A percentile compares a stretch with the other conserved stretches of the same genome.
These are phyloP conservation scores for Tyto alba DNA, from an alignment of 2,113 vertebrate species.

Conservation along the genomic window DNA sequence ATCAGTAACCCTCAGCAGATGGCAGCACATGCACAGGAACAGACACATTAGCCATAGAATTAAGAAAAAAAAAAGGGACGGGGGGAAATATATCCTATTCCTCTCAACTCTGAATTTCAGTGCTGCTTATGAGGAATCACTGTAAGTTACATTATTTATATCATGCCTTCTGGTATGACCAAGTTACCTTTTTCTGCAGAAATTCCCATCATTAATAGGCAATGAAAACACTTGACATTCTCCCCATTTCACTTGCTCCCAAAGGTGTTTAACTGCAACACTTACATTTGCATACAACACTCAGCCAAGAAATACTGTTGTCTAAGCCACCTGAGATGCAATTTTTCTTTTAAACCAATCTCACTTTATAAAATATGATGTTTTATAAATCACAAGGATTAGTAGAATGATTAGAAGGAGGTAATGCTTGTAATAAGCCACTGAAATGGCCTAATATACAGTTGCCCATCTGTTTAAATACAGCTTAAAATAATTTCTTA, in stretches of 20 bases:
- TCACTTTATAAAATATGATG: not conserved
- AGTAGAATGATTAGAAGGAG: not conserved
- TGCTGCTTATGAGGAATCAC: not conserved
- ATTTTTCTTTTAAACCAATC: not conserved
- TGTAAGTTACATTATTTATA: not conserved
- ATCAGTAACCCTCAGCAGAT: not conserved
- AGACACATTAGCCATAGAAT: accelerated
- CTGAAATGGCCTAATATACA: not conserved
- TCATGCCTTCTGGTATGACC: not conserved
- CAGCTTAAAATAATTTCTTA: not conserved
- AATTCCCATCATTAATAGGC: not conserved
- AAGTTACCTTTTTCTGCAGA: not conserved
- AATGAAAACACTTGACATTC: not conserved
- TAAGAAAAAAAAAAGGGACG: not conserved
- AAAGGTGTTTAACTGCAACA: not conserved
- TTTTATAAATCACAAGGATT: not conserved
- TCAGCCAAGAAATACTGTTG: not conserved
- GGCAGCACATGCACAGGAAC: not conserved
- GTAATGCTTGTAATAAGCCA: not conserved
- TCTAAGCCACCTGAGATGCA: not conserved
- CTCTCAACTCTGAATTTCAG: not conserved
- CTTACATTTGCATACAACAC: not conserved
- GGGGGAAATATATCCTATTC: not conserved
- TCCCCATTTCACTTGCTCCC: not conserved
- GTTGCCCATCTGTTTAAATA: not conserved